These are phyloP conservation scores for Sitophilus oryzae DNA, from an alignment of 1,140 invertebrate genomes.

Conservation along the genomic window DNA sequence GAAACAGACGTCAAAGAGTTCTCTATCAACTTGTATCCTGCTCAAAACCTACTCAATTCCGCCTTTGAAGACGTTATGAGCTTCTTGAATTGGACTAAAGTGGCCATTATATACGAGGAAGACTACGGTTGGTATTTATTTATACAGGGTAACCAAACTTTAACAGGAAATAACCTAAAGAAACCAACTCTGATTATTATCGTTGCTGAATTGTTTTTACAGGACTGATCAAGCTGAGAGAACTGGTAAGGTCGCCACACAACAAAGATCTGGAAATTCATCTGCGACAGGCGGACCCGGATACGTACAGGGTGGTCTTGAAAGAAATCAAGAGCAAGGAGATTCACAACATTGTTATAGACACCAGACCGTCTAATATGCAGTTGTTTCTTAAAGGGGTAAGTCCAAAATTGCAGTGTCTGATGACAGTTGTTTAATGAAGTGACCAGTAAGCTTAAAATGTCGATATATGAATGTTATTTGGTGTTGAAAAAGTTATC, in stretches of 20 bases:
- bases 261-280: constrained; percentile 71
- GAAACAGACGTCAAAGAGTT: constrained; percentile 66
- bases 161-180: neutral
- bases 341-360: constrained; percentile 78
- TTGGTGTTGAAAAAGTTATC: too few relatives aligned
- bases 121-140: constrained; percentile 65
- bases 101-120: constrained; percentile 90
- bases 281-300: constrained; percentile 67
- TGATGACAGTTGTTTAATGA: too few relatives aligned
- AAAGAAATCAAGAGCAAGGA: constrained; percentile 74
- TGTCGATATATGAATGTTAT: too few relatives aligned
- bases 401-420: too few relatives aligned
- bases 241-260: constrained; percentile 65
- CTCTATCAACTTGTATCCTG: constrained; percentile 86
- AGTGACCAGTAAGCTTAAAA: too few relatives aligned
- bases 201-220: constrained; percentile 27
- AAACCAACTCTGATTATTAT: neutral
- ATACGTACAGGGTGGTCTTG: constrained; percentile 71
- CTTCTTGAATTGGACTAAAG: constrained; percentile 88
- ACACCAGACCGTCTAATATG: constrained; percentile 71
- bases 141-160: neutral
- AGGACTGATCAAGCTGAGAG: constrained; percentile 83
- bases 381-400: constrained; percentile 76
- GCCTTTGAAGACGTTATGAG: constrained; percentile 83
- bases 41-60: constrained; percentile 71